Base-by-base conservation (phyloP, 2,113 vertebrate species). In the Oncorhynchus kisutch region DNA sequence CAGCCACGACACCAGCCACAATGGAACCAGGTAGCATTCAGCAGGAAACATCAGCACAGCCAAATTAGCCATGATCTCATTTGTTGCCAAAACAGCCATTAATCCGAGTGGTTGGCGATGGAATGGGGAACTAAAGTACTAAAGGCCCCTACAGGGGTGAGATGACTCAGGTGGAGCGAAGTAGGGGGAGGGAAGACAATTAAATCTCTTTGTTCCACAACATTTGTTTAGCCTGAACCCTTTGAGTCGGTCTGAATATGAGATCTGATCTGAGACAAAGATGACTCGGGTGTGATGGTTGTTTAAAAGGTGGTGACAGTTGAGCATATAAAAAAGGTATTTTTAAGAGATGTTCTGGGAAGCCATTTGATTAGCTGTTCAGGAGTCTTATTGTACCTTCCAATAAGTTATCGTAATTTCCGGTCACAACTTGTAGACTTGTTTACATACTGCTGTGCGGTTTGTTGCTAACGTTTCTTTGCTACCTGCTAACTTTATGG, bases 81-180 rank as follows among this genome's bases (percentile, higher is more conserved):
- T 83, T 93, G 90, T 93, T 93, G 88, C 90, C 92, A 91, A 88
- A 94, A 93, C 88, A 94, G 79, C 81, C 85, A 83, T 86, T 92
- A 92, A 93, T 93, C 91, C 86, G 78, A 89, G 86, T 72, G 82
- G 79, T 78, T 84, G 87, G 84, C 82, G 80, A 78, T 83, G 75
- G n/a, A 82, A 81, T 67, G 78, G 51, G 79, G 73, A 31, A 62
- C 75, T 59, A 45, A 45, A 45, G 8, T 11, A 45, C 39, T 9
- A 78, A 72, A 82, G 31, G 74, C 39, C 59, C 57, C 49, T 31
- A 29, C 16, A 34, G 39, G 48, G 70, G 70, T 67, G 72, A 78
- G 72, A 78, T 78, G 79, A 84, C 81, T 84, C 71, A 71, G 64
- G 76, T 0, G 64, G 76, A 76, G 66, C 78, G 73, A 79, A 34